Base-by-base conservation (phyloP, 1,140 invertebrate genomes). In the Drosophila erecta region DNA sequence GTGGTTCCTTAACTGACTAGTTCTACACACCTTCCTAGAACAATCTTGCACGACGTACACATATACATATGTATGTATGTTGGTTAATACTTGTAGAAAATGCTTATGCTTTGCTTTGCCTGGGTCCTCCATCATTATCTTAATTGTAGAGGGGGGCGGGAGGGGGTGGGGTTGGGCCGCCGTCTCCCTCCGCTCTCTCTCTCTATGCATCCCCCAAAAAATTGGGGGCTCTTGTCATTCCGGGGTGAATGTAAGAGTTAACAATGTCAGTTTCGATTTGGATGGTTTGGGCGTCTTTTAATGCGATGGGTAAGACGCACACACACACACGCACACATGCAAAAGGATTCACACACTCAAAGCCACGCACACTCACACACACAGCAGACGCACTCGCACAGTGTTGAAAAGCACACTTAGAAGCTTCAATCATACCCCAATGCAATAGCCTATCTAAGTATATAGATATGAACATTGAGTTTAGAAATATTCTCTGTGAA, bases 211-310 rank as follows among this genome's bases (percentile, higher is more conserved):
- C 20, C 30, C 24, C 11, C 43, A 5, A 44, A 38, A 51, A 38
- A 24, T 37, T 20, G 6, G 20, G 56, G 57, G 20, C 37, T 71
- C 30, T 66, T 67, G 49, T 79, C 62, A 50, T 79, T 64, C 75
- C 84, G 73, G 84, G 85, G 84, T 89, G 84, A 89, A 89, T 89
- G 84, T 89, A 89, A 89, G 76, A 89, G 84, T 74, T 84, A 89
- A 89, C 54, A 89, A 89, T 89, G 84, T 89, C 65, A 89, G 84
- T 87, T 77, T 89, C 84, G 85, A 89, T 89, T 89, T 89, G 84
- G 79, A 84, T 78, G 57, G 67, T 33, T 71, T 43, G 50, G 57
- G 50, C 55, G 50, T 54, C 67, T 62, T 33, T 33, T 77, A 44
- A 54, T 65, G 67, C 77, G 67, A 78, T 76, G 81, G 81, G 81